phyloP scores from a whole-genome alignment of 2,888 invertebrate genomes.

The Cartodere bifasciata region DNA sequence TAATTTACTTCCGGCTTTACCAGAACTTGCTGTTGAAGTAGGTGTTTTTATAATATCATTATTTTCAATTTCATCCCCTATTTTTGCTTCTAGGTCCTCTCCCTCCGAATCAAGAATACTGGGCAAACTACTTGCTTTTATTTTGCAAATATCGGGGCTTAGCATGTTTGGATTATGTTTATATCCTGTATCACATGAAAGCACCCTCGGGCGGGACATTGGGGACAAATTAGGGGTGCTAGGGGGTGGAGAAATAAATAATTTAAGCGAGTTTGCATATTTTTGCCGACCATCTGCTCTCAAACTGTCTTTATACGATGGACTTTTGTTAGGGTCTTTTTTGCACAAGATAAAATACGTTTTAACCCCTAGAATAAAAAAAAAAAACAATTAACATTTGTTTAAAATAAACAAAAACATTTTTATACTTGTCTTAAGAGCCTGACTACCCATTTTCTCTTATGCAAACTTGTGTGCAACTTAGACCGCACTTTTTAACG shows the following conservation, averaged over 20 bases:
- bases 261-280: slow-evolving; percentile 37
- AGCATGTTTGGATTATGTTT: slow-evolving; percentile 40
- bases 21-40: slow-evolving; percentile 51
- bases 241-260: slow-evolving; percentile 48
- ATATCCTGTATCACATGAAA: slow-evolving; percentile 31
- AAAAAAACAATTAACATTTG: background rate
- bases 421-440: no score
- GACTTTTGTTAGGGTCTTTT: slow-evolving; percentile 42
- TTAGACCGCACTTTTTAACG: no score
- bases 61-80: slow-evolving; percentile 31
- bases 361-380: slow-evolving; percentile 51
- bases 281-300: slow-evolving; percentile 30
- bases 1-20: slow-evolving; percentile 39
- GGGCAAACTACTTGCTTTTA: slow-evolving; percentile 67
- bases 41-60: slow-evolving; percentile 50
- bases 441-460: no score
- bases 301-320: slow-evolving; percentile 31
- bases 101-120: slow-evolving; percentile 70
- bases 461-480: no score
- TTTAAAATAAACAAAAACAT: no score
- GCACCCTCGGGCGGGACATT: slow-evolving; percentile 29
- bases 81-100: slow-evolving; percentile 44
- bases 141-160: slow-evolving; percentile 46
- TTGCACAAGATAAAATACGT: slow-evolving; percentile 78
- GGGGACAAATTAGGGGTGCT: slow-evolving; percentile 31